These are phyloP conservation scores for Sepiola atlantica DNA, from an alignment of 2,888 invertebrate genomes.

Conservation along the genomic window DNA sequence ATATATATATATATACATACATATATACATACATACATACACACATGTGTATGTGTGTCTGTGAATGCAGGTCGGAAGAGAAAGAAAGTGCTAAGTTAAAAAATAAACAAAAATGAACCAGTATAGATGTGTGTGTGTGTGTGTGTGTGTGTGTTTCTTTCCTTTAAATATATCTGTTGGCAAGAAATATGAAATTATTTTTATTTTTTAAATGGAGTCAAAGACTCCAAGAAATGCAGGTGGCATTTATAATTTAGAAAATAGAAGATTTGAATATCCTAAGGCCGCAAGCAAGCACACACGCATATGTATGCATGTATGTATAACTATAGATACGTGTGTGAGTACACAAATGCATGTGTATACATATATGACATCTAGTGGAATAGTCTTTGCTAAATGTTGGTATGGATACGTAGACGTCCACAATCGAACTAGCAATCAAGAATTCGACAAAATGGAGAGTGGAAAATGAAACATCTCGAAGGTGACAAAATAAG, in stretches of 20 bases:
- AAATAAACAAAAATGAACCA: background rate
- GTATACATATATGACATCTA: background rate
- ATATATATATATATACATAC: background rate
- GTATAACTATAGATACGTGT: background rate
- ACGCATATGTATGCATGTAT: background rate
- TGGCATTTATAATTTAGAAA: background rate
- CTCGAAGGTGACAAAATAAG: background rate
- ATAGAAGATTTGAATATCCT: background rate
- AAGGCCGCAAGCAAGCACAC: background rate
- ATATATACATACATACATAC: background rate
- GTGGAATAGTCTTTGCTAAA: background rate
- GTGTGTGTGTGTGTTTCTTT: no score
- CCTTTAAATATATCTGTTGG: background rate
- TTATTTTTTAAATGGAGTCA: no score
- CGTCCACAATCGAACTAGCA: background rate
- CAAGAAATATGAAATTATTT: background rate
- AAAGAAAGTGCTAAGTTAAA: background rate
- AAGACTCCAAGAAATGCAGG: background rate
- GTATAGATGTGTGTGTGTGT: no score
- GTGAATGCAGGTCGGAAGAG: background rate
- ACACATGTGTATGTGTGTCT: background rate
- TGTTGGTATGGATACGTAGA: background rate
- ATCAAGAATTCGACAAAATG: background rate
- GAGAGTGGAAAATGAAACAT: background rate
- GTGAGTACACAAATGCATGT: background rate